Evolutionary conservation across 1,140 invertebrate species (phyloP).

Genomic region (Scylla paramamosain): DNA sequence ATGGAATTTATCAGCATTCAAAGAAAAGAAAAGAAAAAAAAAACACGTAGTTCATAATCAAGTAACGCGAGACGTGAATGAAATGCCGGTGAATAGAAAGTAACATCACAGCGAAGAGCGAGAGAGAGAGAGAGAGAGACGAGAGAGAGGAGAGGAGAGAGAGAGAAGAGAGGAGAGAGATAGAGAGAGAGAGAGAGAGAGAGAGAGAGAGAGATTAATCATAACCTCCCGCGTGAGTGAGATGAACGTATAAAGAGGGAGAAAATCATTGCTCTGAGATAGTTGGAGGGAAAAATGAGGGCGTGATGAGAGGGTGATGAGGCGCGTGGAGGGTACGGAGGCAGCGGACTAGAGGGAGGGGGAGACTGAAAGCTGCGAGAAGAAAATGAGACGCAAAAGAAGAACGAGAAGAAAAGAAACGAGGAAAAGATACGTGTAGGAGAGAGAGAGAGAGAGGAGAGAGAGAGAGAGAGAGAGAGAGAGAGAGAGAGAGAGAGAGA

Average conservation of each 20-base stretch:
- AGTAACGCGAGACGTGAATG: neutral
- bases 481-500: neutral
- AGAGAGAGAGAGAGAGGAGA: conserved; percentile 3
- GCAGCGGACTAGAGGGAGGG: neutral
- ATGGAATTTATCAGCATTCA: neutral
- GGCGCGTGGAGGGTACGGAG: too few relatives aligned
- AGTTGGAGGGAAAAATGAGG: neutral
- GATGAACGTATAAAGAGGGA: neutral
- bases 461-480: neutral
- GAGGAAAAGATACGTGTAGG: neutral
- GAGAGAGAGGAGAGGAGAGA: neutral
- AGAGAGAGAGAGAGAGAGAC: neutral
- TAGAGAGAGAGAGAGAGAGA: neutral
- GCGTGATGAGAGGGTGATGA: neutral
- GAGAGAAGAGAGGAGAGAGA: neutral
- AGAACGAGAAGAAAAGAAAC: too few relatives aligned
- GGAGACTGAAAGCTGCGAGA: neutral
- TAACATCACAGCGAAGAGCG: neutral
- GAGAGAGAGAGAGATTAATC: neutral
- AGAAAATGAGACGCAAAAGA: too few relatives aligned
- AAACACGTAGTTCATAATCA: neutral
- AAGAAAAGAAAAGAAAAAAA: neutral
- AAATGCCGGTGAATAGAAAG: neutral
- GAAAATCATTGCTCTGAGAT: neutral
- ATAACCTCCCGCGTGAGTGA: neutral